Conservation (phyloP, 2,797 vertebrate genomes). For the Paramormyrops hopkinsi region DNA sequence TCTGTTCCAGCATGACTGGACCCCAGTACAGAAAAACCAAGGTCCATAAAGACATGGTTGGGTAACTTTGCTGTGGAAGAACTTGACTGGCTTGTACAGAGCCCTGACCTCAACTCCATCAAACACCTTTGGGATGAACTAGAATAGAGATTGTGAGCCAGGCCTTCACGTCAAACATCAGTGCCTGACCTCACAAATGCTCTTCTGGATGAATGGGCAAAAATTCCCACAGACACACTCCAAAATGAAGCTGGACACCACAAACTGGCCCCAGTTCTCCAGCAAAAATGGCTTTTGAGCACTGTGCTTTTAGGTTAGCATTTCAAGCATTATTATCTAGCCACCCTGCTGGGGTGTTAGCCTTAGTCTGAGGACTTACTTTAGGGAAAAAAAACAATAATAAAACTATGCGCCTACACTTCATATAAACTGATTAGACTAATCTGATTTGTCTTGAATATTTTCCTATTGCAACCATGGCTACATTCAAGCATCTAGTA, state of each 20-base stretch:
- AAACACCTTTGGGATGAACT: neutral
- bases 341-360: conserved; percentile 46
- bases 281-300: conserved; percentile 59
- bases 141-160: neutral
- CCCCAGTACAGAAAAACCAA: too few species aligned
- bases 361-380: conserved; percentile 36
- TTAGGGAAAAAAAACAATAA: conserved; percentile 12
- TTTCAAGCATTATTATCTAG: conserved; percentile 65
- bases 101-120: neutral
- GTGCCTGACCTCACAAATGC: too few species aligned
- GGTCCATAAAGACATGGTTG: neutral
- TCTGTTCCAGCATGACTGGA: too few species aligned
- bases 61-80: neutral
- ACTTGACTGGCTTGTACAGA: neutral
- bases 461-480: neutral
- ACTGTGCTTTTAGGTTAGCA: conserved; percentile 45
- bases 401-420: neutral
- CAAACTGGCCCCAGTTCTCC: conserved; percentile 45
- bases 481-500: neutral
- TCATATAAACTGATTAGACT: neutral
- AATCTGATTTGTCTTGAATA: neutral
- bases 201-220: neutral
- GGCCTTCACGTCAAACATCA: neutral
- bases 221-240: conserved; percentile 13
- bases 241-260: conserved; percentile 45